A percentile compares a stretch with the other conserved stretches of the same genome.
Evolutionary conservation across 92 coral and sea anemone species (phyloP).

Genomic region (Nematostella vectensis): DNA sequence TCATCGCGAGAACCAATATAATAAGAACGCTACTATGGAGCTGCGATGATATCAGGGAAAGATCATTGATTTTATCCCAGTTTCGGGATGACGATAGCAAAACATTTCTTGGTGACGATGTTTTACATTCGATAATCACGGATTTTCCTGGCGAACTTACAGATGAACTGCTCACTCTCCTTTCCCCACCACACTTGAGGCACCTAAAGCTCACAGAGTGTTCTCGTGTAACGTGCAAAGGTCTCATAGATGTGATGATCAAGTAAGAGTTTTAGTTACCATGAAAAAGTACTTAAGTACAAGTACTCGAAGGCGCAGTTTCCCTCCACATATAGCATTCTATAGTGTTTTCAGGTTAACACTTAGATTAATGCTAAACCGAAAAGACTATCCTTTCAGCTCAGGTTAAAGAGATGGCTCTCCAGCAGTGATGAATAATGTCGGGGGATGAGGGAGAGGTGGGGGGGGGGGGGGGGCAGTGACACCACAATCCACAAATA

Average conservation of each 20-base stretch:
- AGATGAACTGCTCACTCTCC: constrained; percentile 42
- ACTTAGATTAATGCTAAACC: too few species aligned
- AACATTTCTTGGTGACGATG: constrained; percentile 52
- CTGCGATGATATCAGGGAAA: constrained; percentile 25
- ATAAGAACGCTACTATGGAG: constrained; percentile 45
- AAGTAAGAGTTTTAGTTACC: constrained; percentile 35
- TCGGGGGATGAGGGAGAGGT: too few species aligned
- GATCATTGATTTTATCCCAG: constrained; percentile 26
- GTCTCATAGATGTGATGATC: constrained; percentile 36
- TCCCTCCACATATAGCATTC: too few species aligned
- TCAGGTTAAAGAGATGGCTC: too few species aligned
- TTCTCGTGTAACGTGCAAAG: constrained; percentile 39
- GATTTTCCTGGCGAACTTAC: constrained; percentile 54
- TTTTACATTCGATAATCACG: constrained; percentile 36
- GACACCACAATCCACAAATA: too few species aligned
- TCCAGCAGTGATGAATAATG: too few species aligned
- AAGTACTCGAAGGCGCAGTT: too few species aligned
- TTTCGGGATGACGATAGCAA: constrained; percentile 27
- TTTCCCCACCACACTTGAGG: constrained; percentile 53
- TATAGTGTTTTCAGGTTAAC: not conserved
- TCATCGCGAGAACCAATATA: constrained; percentile 38
- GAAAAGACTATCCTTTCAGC: too few species aligned
- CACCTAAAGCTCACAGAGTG: constrained; percentile 51
- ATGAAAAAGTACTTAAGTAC: too few species aligned
- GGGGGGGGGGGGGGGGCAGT: too few species aligned